phyloP scores from a whole-genome alignment of 2,113 vertebrate genomes.

The Pachypanchax playfairii region DNA sequence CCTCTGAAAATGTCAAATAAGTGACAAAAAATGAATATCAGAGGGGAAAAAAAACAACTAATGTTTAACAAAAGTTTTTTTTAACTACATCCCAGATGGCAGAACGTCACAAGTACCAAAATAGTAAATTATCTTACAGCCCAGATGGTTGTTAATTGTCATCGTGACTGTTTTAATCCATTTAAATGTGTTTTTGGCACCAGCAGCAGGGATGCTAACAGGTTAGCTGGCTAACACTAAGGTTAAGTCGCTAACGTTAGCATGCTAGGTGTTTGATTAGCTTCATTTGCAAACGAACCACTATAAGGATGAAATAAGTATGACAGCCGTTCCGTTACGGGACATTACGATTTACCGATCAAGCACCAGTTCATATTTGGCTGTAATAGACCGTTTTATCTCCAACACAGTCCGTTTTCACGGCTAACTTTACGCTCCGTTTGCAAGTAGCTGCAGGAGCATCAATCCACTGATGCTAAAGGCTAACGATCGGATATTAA shows the following conservation, averaged over 20 bases:
- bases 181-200: no score
- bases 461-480: conserved; percentile 40
- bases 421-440: conserved; percentile 55
- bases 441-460: conserved; percentile 41
- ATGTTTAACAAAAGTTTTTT: background rate
- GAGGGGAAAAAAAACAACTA: no score
- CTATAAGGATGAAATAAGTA: background rate
- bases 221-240: conserved; percentile 34
- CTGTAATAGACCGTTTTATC: conserved; percentile 37
- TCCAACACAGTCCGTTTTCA: conserved; percentile 44
- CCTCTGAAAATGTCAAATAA: no score
- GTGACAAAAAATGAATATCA: no score
- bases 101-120: no score
- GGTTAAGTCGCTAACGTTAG: conserved; percentile 47
- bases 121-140: background rate
- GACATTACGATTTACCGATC: background rate
- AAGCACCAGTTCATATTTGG: background rate
- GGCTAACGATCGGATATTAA: conserved; percentile 14
- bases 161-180: background rate
- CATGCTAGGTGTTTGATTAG: conserved; percentile 39
- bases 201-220: conserved; percentile 44
- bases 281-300: conserved; percentile 19
- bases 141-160: rapidly evolving
- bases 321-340: background rate
- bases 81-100: no score